These are phyloP conservation scores for Gnatocerus cornutus DNA, from an alignment of 2,888 invertebrate species.

Conservation along the genomic window DNA sequence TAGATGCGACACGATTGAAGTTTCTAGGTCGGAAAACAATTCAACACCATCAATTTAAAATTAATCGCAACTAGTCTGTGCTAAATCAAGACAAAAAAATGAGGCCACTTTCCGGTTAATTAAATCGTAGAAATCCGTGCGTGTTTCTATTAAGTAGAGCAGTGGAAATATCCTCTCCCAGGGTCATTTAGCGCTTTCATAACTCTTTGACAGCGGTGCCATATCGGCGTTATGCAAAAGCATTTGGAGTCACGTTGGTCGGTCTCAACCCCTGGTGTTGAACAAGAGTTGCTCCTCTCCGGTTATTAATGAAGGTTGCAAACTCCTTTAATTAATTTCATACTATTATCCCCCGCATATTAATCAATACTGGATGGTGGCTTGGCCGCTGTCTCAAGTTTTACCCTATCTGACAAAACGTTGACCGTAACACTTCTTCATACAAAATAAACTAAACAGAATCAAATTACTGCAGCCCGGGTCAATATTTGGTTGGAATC, in stretches of 20 bases:
- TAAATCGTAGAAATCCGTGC: too few relatives aligned
- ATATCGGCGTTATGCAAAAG: conserved; percentile 42
- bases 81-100: too few relatives aligned
- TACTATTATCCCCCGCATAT: conserved; percentile 71
- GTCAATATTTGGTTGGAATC: conserved; percentile 41
- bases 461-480: conserved; percentile 34
- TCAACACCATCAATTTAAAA: background rate
- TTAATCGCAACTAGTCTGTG: too few relatives aligned
- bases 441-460: conserved; percentile 42
- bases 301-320: conserved; percentile 71
- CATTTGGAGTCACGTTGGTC: conserved; percentile 44
- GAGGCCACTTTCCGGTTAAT: too few relatives aligned
- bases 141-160: too few relatives aligned
- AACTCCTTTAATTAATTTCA: conserved; percentile 72
- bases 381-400: conserved; percentile 53
- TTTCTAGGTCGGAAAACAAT: background rate
- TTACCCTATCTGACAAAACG: conserved; percentile 41
- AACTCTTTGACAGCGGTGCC: conserved; percentile 41
- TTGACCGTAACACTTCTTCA: conserved; percentile 42
- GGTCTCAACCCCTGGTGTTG: conserved; percentile 55
- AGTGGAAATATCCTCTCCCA: conserved; percentile 14
- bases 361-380: conserved; percentile 68
- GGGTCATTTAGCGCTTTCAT: conserved; percentile 45
- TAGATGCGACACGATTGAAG: background rate
- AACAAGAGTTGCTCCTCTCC: conserved; percentile 65